phyloP scores from a whole-genome alignment of 1,140 invertebrate genomes.

The Drosophila albomicans region DNA sequence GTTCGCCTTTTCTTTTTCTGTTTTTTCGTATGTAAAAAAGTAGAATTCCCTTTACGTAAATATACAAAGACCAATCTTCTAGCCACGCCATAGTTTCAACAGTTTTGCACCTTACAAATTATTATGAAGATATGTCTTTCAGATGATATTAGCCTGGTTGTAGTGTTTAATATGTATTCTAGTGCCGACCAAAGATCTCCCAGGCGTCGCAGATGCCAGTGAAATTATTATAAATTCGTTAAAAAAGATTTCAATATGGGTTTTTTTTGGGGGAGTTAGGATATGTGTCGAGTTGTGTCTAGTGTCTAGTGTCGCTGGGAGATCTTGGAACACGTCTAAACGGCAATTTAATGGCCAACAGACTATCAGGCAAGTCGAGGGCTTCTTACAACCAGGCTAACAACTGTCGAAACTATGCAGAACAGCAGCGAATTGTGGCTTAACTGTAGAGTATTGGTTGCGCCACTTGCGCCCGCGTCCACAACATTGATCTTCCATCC shows the following conservation, averaged over 20 bases:
- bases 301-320: conserved; percentile 33
- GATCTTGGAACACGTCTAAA: conserved; percentile 14
- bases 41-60: conserved; percentile 71
- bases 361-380: conserved; percentile 75
- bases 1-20: neutral
- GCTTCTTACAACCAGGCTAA: conserved; percentile 73
- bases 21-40: conserved; percentile 66
- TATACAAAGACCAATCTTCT: conserved; percentile 59
- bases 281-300: conserved; percentile 46
- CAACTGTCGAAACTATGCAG: conserved; percentile 48
- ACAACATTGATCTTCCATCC: conserved; percentile 97
- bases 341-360: conserved; percentile 35
- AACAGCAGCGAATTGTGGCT: conserved; percentile 25
- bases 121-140: conserved; percentile 84
- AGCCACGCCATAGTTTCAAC: conserved; percentile 61
- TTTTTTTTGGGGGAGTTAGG: conserved; percentile 4
- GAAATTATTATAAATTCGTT: conserved; percentile 71
- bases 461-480: conserved; percentile 86
- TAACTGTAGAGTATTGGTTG: conserved; percentile 7
- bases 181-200: conserved; percentile 9
- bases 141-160: conserved; percentile 84
- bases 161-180: conserved; percentile 5
- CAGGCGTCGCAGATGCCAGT: conserved; percentile 1
- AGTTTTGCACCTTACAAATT: conserved; percentile 79
- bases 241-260: conserved; percentile 24